Base-by-base conservation (phyloP, 2,888 invertebrate genomes). In the Alviniconcha strummeri region DNA sequence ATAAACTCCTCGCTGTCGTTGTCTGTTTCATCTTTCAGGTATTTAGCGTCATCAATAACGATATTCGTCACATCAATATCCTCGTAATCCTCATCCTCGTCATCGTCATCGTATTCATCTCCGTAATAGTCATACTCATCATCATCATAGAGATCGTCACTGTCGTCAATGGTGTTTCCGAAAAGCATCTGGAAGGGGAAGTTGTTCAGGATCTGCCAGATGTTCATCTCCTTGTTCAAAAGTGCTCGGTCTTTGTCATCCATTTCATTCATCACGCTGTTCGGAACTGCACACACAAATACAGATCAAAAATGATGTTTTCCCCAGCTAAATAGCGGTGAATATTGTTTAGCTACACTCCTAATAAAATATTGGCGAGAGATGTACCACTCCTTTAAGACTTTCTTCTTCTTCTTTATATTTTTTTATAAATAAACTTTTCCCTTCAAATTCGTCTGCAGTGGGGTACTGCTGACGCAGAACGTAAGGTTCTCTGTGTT, bases 131-230 rank as follows among this genome's bases (percentile, higher is more conserved):
- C 17, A 56, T 76, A 76, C 36, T 77, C 77, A 60, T 19, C 19
- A 8, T 56, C 9, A 7, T 55, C 5, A 19, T 54, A 13, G 13
- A 17, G 6, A 9, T 72, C 72, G 36, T 36, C 52, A 1, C n/a
- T 5, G 11, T 60, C 36, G 60, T 60, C 77, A 36, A 8, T 6
- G 8, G 19, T 57, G 11, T 55, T 6, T 8, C 60, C 60, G 36
- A 77, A 36, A 5, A 77, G 77, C 77, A 77, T 77, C 13, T 57
- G 60, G 36, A 77, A 77, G 4, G 77, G 77, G 60, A 77, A 77
- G 77, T 77, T 77, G 15, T 57, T 77, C 36, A 77, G 77, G 36
- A 77, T 36, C 36, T 77, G 77, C 77, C 77, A 77, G 77, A 77
- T 77, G 77, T 56, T 36, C 60, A 77, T n/a, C 9, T 77, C 60